Conservation (phyloP, 2,888 invertebrate species). For the Anoplius nigerrimus region DNA sequence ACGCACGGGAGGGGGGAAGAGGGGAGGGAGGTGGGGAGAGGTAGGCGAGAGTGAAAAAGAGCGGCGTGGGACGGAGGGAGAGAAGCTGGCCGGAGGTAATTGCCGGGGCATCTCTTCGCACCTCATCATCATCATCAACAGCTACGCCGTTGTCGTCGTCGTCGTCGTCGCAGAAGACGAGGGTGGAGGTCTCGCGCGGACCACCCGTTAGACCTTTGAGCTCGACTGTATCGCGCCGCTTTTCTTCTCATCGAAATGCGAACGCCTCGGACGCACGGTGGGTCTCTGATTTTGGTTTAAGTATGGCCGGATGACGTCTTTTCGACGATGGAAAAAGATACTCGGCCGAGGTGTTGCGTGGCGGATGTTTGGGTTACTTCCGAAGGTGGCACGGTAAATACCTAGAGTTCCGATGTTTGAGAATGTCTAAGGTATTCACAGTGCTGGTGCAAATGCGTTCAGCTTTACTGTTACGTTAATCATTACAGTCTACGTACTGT, state of each 20-base stretch:
- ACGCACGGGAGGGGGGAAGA: constrained; percentile 40
- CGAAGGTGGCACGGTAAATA: too few species aligned
- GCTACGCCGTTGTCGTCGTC: constrained; percentile 62
- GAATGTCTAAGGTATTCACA: too few species aligned
- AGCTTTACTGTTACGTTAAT: too few species aligned
- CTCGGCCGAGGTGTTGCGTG: too few species aligned
- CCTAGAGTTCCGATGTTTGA: too few species aligned
- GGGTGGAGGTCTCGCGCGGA: constrained; percentile 16
- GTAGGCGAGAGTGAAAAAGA: background rate
- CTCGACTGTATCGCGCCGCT: constrained; percentile 23
- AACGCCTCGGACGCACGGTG: too few species aligned
- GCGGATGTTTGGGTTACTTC: too few species aligned
- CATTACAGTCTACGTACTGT: too few species aligned
- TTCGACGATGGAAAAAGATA: too few species aligned
- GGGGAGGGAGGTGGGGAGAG: constrained; percentile 9
- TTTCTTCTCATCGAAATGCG: constrained; percentile 21
- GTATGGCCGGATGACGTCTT: too few species aligned
- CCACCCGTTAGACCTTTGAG: constrained; percentile 36
- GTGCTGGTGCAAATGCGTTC: too few species aligned
- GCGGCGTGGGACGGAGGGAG: constrained; percentile 30
- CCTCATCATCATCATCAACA: constrained; percentile 75
- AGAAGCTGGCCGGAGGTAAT: constrained; percentile 63
- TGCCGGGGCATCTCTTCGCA: constrained; percentile 74
- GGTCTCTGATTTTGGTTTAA: background rate
- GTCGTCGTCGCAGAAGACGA: constrained; percentile 44